Base-by-base conservation (phyloP, 2,797 vertebrate species). In the Peromyscus eremicus region DNA sequence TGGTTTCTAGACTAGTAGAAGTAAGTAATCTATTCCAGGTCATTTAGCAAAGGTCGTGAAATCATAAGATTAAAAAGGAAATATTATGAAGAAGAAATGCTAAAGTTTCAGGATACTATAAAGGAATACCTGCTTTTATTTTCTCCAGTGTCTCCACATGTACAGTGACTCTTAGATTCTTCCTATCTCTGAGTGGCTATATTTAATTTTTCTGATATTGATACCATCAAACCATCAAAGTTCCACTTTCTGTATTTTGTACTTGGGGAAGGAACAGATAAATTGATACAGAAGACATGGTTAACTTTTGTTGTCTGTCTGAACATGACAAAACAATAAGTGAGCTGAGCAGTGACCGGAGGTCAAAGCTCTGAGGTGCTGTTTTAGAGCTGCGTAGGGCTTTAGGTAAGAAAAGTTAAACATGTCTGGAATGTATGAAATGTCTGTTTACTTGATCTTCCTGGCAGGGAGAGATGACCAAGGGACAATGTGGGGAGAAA, bases 141-240 rank as follows among this genome's bases (percentile, higher is more conserved):
- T 2, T 94, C 32, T 60, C 46, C 60, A 64, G n/a, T 43, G n/a
- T 94, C 64, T 83, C 94, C 70, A 73, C 71, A 93, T 80, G 80
- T 68, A 71, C 1, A 12, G n/a, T 62, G 23, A 29, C 81, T 91
- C 92, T 91, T 85, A 64, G 83, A 84, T 43, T 19, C 73, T 77
- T 82, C 55, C 23, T 71, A 37, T 76, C n/a, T 94, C 89, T 64
- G 71, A 84, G 77, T 84, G 60, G 1, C 75, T 87, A 52, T 89
- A 85, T 89, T 94, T 97, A 97, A 90, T 96, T 96, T 95, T 97
- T 91, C 75, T 81, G n/a, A 79, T 92, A 82, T 57, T 85, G 82
- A 40, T 96, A 70, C 89, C 84, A 49, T 97, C 89, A 84, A 96
- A 77, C 79, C 83, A 81, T 81, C 75, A 90, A 85, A 92, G 57